Evolutionary conservation across 2,888 invertebrate species (phyloP).

Genomic region (Synanthedon myopaeformis): DNA sequence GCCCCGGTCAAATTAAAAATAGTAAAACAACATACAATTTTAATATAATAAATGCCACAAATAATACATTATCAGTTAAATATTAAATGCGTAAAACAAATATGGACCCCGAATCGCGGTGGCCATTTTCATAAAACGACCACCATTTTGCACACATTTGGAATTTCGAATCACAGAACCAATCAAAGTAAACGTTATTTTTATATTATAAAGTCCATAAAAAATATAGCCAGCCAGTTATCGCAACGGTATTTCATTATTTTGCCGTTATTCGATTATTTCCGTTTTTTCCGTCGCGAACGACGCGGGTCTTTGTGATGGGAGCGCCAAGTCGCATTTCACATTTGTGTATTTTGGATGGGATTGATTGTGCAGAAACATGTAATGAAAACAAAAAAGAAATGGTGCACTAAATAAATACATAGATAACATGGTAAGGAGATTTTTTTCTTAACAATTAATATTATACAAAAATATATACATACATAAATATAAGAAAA

Average conservation of each 20-base stretch:
- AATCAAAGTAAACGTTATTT: constrained; percentile 24
- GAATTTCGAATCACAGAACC: constrained; percentile 53
- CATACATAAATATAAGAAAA: neutral
- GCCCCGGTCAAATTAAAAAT: constrained; percentile 3
- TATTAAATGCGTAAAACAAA: constrained; percentile 23
- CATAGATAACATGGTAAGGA: constrained; percentile 9
- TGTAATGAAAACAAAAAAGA: constrained; percentile 67
- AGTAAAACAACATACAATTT: constrained; percentile 11
- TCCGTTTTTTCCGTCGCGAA: constrained; percentile 69
- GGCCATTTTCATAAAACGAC: neutral
- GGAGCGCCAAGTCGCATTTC: constrained; percentile 44
- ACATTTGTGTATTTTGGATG: constrained; percentile 48
- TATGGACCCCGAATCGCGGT: neutral
- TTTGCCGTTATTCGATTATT: constrained; percentile 30
- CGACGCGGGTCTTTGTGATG: constrained; percentile 67
- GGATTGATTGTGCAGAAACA: constrained; percentile 67
- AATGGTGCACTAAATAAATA: constrained; percentile 69
- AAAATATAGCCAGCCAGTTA: constrained; percentile 4
- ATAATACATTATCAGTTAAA: constrained; percentile 43
- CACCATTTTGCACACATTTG: constrained; percentile 10
- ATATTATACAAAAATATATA: neutral
- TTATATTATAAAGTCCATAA: constrained; percentile 23
- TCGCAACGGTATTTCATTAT: too few species aligned
- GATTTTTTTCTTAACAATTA: neutral
- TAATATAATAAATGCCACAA: constrained; percentile 44